These are phyloP conservation scores for Ceraclea dissimilis DNA, from an alignment of 2,888 invertebrate species.

Conservation along the genomic window DNA sequence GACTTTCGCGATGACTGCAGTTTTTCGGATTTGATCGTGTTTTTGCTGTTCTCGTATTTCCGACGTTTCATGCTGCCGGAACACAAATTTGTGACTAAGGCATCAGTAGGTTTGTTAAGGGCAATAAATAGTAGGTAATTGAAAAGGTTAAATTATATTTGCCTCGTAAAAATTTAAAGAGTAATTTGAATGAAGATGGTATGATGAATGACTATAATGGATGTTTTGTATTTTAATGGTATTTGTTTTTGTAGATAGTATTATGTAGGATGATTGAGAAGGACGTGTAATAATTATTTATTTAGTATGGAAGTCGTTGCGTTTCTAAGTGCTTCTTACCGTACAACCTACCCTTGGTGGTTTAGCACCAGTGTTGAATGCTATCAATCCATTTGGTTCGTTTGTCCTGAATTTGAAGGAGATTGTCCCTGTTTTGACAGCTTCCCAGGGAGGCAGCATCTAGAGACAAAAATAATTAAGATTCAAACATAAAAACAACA, in stretches of 20 bases:
- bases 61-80: no score
- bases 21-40: no score
- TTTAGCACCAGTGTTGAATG: constrained; percentile 81
- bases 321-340: constrained; percentile 41
- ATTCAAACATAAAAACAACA: not conserved
- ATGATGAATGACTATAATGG: no score
- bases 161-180: no score
- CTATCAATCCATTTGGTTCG: constrained; percentile 88
- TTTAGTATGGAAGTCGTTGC: constrained; percentile 16
- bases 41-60: no score
- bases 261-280: not conserved
- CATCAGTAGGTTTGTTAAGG: no score
- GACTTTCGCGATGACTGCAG: no score
- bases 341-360: constrained; percentile 66
- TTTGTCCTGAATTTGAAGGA: constrained; percentile 93
- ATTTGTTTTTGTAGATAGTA: not conserved
- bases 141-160: no score
- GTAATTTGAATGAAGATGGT: no score
- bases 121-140: no score
- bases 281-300: not conserved
- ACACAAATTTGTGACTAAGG: no score
- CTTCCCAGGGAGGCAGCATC: constrained; percentile 88
- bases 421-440: constrained; percentile 80
- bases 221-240: not conserved
- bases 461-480: constrained; percentile 34